Conservation (phyloP, 2,888 invertebrate genomes). For the Parascotia fuliginaria region DNA sequence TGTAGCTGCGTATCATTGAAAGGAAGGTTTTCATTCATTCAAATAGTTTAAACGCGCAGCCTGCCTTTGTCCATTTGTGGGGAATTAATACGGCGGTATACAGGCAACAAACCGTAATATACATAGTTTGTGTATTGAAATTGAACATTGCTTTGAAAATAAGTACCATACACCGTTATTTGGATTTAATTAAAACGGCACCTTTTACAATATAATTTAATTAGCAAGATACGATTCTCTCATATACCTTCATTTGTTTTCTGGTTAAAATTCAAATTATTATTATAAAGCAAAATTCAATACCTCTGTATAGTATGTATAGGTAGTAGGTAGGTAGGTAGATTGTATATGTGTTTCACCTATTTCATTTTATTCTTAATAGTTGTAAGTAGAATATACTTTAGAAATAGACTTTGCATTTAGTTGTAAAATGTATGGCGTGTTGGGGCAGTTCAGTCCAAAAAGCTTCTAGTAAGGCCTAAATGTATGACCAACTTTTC, state of each 20-base stretch:
- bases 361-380: too few species aligned
- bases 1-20: constrained; percentile 11
- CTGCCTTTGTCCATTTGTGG: constrained; percentile 13
- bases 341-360: too few species aligned
- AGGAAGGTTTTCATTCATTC: constrained; percentile 1
- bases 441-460: too few species aligned
- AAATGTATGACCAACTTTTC: too few species aligned
- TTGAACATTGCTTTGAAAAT: constrained; percentile 28
- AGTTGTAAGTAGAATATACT: too few species aligned
- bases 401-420: too few species aligned
- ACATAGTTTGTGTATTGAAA: constrained; percentile 17
- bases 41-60: neutral
- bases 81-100: constrained; percentile 14
- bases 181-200: constrained; percentile 59
- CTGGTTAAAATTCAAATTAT: constrained; percentile 7
- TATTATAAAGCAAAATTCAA: neutral
- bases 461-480: too few species aligned
- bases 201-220: constrained; percentile 59
- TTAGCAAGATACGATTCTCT: constrained; percentile 45
- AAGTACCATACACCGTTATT: constrained; percentile 40
- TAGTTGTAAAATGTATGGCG: too few species aligned
- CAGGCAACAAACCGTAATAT: constrained; percentile 6
- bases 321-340: too few species aligned
- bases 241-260: constrained; percentile 27
- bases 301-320: neutral